Base-by-base conservation (phyloP, 1,140 invertebrate species). In the Leucophenga varia region DNA sequence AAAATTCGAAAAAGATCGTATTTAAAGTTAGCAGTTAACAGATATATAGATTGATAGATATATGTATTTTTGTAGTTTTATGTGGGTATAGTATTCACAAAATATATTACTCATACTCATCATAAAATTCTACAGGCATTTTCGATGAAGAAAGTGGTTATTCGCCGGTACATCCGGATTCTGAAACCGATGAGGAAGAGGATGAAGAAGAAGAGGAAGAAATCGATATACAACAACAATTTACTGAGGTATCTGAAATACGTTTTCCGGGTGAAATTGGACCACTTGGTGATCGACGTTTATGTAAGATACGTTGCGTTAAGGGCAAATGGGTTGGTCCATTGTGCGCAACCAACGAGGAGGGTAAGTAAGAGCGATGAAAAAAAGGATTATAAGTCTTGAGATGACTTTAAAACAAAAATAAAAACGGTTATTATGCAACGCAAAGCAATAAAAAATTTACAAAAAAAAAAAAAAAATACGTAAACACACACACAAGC, bases 251-350 rank as follows among this genome's bases (percentile, higher is more conserved):
- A 2, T 74, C 78, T 12, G 82, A 84, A 58, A 81, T 84, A 19
- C 79, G 81, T 55, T 90, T 90, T 74, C 81, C 85, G 10, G 87
- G 84, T 6, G 72, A 85, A 39, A 81, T 88, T 55, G 82, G 84
- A 13, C 82, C 84, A 14, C 64, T 84, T 47, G 82, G 84, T 47
- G 84, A 86, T 68, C 78, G 80, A 44, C 74, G 86, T 14, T 79
- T 88, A 2, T 90, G 88, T 72, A 90, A 90, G 72, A 87, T 90
- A 42, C 88, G 89, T 73, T 90, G 88, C 59, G 82, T 90, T 34
- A 85, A 85, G 57, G 87, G 87, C 32, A 83, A 86, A 59, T 90
- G 88, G 88, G 84, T 89, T 31, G 88, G 88, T 10, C 88, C 88
- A 17, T 68, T 87, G 14, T 87, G 85, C 61, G 80, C 80, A 41